phyloP scores from a whole-genome alignment of 2,113 vertebrate species.

The Oryzias javanicus region DNA sequence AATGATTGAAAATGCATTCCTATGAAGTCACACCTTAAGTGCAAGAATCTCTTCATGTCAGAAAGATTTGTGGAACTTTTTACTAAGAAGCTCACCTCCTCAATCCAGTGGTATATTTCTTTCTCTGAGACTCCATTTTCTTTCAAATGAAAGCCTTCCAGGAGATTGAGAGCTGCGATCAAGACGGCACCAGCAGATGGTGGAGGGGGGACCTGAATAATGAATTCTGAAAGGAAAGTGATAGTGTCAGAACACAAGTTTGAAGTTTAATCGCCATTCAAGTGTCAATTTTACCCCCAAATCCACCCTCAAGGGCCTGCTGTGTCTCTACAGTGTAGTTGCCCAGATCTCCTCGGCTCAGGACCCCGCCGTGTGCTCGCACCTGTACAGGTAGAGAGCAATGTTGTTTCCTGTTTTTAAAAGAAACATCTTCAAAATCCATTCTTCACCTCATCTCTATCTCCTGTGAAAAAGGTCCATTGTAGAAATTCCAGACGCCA shows the following conservation, averaged over 20 bases:
- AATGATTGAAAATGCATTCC: too few relatives aligned
- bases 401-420: accelerated
- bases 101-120: slow-evolving; percentile 78
- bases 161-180: slow-evolving; percentile 83
- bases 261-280: neutral
- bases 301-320: slow-evolving; percentile 78
- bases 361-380: slow-evolving; percentile 78
- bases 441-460: slow-evolving; percentile 80
- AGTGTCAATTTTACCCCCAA: slow-evolving; percentile 71
- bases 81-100: slow-evolving; percentile 72
- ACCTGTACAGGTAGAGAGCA: slow-evolving; percentile 61
- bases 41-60: too few relatives aligned
- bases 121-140: slow-evolving; percentile 70
- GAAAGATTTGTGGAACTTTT: too few relatives aligned
- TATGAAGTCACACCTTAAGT: too few relatives aligned
- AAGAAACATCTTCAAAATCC: neutral
- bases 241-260: neutral
- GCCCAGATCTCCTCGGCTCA: slow-evolving; percentile 83
- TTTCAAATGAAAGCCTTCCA: slow-evolving; percentile 81
- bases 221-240: slow-evolving; percentile 73
- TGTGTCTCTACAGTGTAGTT: slow-evolving; percentile 80
- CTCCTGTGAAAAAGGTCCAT: slow-evolving; percentile 81
- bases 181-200: slow-evolving; percentile 83
- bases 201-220: slow-evolving; percentile 81
- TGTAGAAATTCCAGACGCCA: slow-evolving; percentile 79